Base-by-base conservation (phyloP, 2,888 invertebrate genomes). In the Brachypterus glaber region DNA sequence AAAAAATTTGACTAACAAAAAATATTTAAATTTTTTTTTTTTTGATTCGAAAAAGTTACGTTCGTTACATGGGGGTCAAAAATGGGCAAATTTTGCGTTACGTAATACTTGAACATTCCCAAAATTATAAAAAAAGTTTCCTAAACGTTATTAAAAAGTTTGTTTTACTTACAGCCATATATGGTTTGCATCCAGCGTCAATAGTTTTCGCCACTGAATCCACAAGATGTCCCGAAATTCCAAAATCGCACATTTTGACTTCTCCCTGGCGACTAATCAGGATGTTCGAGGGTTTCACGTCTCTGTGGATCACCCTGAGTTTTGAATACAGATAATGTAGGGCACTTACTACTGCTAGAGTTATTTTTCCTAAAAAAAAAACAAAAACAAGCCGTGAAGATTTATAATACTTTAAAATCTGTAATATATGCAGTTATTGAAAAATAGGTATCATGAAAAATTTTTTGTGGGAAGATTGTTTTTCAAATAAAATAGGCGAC, bases 161-260 rank as follows among this genome's bases (percentile, higher is more conserved):
- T 31, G 33, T 16, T 12, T 5, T 35, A 71, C 77, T 70, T 70
- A 82, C 82, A 35, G 96, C 96, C 96, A 97, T 97, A 60, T 97
- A 97, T 0, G 96, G 96, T 69, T 96, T 96, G 65, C 96, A 97
- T 2, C 96, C 97, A 17, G 95, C 96, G 69, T 96, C 93, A 48
- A 93, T 88, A 2, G 95, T 96, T 70, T 95, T 95, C 9, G 96
- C 96, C 36, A 96, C 85, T 7, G 95, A 95, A 68, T 97, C 92
- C 3, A 96, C 95, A 37, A 97, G 74, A 64, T 96, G 92, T 9
- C 96, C 96, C 51, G 95, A 95, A 62, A 97, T 97, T 40, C 97
- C 97, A 73, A 97, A 97, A 69, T 97, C 97, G 67, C 97, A 97
- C 76, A 97, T 93, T 68, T 97, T 97, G 2, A 97, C 90, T 62